Percentiles rank a stretch among this genome's conserved stretches.
These are phyloP conservation scores for Podarcis siculus DNA, from an alignment of 2,797 vertebrate genomes.

Conservation along the genomic window DNA sequence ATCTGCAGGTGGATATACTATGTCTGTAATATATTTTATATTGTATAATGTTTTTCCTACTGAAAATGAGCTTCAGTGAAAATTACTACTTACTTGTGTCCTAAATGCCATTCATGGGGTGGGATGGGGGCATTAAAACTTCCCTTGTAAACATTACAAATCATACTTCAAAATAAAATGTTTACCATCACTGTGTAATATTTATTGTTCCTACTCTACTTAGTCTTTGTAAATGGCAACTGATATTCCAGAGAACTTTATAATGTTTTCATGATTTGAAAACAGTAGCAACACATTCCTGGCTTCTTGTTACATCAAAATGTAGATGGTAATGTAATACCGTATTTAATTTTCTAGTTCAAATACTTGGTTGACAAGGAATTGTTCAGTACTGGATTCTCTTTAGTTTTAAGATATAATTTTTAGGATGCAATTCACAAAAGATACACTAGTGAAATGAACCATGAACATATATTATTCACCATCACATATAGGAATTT, in stretches of 20 bases:
- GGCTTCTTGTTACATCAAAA: neutral
- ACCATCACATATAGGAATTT: neutral
- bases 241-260: rapidly evolving
- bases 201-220: slow-evolving; percentile 25
- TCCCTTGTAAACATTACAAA: slow-evolving; percentile 13
- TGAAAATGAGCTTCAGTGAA: slow-evolving; percentile 15
- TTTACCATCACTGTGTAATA: neutral
- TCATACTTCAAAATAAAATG: slow-evolving; percentile 17
- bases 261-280: neutral
- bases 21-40: neutral
- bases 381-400: neutral
- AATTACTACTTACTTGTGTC: neutral
- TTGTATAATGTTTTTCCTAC: slow-evolving; percentile 26
- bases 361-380: neutral
- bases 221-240: slow-evolving; percentile 18
- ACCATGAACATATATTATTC: neutral
- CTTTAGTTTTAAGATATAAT: neutral
- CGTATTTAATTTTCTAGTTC: neutral
- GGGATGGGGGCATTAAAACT: slow-evolving; percentile 17
- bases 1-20: neutral
- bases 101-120: neutral
- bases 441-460: neutral
- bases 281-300: neutral
- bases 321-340: neutral
- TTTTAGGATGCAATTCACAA: neutral